A percentile compares a stretch with the other conserved stretches of the same genome.
phyloP scores from a whole-genome alignment of 2,113 vertebrate species.

The Cryptomyrus ogoouensis region DNA sequence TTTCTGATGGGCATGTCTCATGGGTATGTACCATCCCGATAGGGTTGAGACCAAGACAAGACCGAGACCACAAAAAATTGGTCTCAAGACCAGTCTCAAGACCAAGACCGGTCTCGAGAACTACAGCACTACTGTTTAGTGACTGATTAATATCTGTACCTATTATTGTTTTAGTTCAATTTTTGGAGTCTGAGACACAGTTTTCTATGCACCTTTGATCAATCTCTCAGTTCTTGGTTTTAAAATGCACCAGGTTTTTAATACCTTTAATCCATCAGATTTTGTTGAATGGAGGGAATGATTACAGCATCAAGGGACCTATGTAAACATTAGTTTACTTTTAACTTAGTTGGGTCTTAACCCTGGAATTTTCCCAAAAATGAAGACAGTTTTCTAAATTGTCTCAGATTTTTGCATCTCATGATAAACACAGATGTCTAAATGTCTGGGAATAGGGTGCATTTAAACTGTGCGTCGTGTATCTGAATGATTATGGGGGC shows the following conservation, averaged over 20 bases:
- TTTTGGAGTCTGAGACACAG: not conserved
- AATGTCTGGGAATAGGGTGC: not conserved
- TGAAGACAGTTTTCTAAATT: not conserved
- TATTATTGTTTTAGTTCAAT: not conserved
- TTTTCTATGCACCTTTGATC: not conserved
- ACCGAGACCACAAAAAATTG: no score
- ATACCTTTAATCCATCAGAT: not conserved
- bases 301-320: not conserved
- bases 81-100: no score
- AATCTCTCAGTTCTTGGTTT: not conserved
- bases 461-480: not conserved
- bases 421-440: not conserved
- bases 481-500: not conserved
- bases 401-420: not conserved
- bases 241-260: not conserved
- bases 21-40: no score
- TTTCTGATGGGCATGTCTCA: no score
- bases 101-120: no score
- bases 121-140: no score
- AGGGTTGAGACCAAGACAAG: no score
- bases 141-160: not conserved
- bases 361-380: not conserved
- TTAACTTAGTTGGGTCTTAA: not conserved
- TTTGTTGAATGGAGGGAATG: not conserved
- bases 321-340: not conserved